Base-by-base conservation (phyloP, 2,888 invertebrate species). In the Metacarcinus magister region DNA sequence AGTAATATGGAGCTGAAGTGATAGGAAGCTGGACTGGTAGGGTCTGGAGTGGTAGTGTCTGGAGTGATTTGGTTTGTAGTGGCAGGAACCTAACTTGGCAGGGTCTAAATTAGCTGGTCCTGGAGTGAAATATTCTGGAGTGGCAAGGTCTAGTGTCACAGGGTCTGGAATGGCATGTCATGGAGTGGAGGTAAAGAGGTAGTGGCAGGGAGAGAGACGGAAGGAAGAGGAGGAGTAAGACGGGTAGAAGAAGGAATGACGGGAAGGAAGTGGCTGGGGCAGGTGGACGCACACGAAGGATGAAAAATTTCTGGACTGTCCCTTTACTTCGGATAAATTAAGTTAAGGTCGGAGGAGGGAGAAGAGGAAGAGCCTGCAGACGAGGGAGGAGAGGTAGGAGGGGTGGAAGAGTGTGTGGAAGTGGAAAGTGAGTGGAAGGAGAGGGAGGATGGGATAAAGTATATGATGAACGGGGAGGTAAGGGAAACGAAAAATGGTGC, bases 231-330 rank as follows among this genome's bases (percentile, higher is more conserved):
- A 82, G 5, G 32, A 82, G 82, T 0, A 82, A 23, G 82, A 82
- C 19, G 0, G 82, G 28, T 10, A 82, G 82, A 32, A 4, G 82
- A 32, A 82, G 82, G 82, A 82, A 32, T 82, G 82, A 32, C 32
- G 32, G 82, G 82, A 32, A 5, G 82, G 82, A 82, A 82, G 32
- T 82, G 82, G 82, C 8, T 10, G 32, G 13, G 82, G 82, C 32
- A 82, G 32, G 82, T 82, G 82, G 82, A 82, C 82, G 32, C 8
- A 13, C 7, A 32, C 32, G 82, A 8, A 82, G 32, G 82, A 82
- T 82, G 82, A 82, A 82, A 82, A 32, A 82, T 82, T 82, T 82
- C 82, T 82, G 82, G 82, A 32, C 82, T 82, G 32, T 82, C 82
- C 32, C 82, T 82, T 28, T 82, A 82, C 82, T 5, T 32, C 28